Conservation (phyloP, 92 coral and sea anemone species). For the Phenganax subtilis region DNA sequence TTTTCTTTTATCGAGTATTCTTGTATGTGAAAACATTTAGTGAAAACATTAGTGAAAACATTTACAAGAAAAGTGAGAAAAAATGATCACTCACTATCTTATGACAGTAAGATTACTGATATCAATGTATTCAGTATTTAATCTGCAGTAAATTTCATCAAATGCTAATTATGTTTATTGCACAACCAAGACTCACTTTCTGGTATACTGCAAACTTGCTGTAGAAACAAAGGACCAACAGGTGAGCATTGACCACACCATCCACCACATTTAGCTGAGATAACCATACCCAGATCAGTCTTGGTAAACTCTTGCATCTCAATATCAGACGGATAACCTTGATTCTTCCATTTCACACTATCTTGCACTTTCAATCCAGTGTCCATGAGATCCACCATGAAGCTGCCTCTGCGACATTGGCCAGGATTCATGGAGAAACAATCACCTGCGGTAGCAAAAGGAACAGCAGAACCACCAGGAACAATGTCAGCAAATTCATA, state of each 20-base stretch:
- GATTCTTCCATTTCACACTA: constrained; percentile 70
- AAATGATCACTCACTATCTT: too few relatives aligned
- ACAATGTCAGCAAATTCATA: constrained; percentile 57
- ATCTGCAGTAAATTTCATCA: neutral
- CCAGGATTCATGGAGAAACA: constrained; percentile 84
- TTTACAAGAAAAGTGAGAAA: too few relatives aligned
- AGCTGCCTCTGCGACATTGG: constrained; percentile 79
- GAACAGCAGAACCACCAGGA: constrained; percentile 52
- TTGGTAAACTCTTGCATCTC: constrained; percentile 69
- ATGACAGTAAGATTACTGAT: too few relatives aligned
- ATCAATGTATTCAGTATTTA: neutral
- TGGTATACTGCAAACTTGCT: constrained; percentile 68
- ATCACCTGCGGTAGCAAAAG: constrained; percentile 97
- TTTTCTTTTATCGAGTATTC: too few relatives aligned
- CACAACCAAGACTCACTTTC: constrained; percentile 52
- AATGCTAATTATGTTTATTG: neutral
- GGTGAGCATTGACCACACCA: constrained; percentile 94
- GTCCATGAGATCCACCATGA: constrained; percentile 78
- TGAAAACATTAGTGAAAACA: too few relatives aligned
- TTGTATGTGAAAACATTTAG: too few relatives aligned
- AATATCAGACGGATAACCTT: constrained; percentile 73
- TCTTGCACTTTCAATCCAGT: constrained; percentile 66
- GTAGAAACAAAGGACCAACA: constrained; percentile 60
- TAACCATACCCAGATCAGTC: constrained; percentile 52
- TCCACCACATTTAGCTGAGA: constrained; percentile 92